Conservation (phyloP, 2,797 vertebrate genomes). For the Falco cherrug region DNA sequence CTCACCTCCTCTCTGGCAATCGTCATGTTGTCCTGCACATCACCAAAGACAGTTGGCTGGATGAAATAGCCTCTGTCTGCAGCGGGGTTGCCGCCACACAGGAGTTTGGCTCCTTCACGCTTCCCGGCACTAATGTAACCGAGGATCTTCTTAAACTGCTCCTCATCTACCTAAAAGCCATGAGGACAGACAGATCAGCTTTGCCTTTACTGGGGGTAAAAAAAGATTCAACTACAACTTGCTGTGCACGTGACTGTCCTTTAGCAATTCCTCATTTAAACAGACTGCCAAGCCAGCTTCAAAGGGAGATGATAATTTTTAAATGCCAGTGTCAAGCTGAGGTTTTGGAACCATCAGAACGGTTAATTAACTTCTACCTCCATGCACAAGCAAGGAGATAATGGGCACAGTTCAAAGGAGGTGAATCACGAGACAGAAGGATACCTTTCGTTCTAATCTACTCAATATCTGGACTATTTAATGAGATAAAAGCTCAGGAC, state of each 20-base stretch:
- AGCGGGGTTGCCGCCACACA: constrained; percentile 89
- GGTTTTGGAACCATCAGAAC: neutral
- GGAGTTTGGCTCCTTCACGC: constrained; percentile 90
- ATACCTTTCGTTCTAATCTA: neutral
- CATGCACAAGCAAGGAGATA: neutral
- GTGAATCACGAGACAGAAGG: neutral
- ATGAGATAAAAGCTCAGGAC: neutral
- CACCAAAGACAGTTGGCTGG: constrained; percentile 95
- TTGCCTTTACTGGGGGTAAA: neutral
- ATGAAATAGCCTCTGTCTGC: constrained; percentile 93
- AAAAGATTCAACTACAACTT: neutral
- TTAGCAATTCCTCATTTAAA: neutral
- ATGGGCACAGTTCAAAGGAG: neutral
- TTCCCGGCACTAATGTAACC: constrained; percentile 90
- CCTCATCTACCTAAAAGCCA: constrained; percentile 85
- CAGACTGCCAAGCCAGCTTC: neutral
- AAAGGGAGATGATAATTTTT: neutral
- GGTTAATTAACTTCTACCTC: neutral
- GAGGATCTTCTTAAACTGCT: constrained; percentile 93
- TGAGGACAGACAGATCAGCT: neutral
- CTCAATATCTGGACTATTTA: neutral
- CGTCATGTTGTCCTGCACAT: constrained; percentile 92
- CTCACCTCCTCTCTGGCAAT: constrained; percentile 94
- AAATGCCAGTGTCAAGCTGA: neutral
- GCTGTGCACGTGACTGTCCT: neutral